phyloP scores from a whole-genome alignment of 1,140 invertebrate genomes.

The Ephestia elutella region DNA sequence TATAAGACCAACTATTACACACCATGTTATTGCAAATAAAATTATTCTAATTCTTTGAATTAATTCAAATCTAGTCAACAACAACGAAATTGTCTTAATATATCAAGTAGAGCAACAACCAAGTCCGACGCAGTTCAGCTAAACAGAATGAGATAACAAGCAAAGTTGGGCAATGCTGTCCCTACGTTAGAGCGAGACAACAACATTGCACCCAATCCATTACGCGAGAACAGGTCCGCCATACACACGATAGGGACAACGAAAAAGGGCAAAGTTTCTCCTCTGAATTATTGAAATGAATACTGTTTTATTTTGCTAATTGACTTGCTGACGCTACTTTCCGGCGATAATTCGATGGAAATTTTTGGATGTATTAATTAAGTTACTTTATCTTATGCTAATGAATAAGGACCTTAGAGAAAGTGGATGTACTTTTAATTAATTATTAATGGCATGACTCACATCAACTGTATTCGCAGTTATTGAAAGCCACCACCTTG shows the following conservation, averaged over 20 bases:
- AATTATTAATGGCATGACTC: too few relatives aligned
- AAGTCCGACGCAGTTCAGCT: conserved; percentile 28
- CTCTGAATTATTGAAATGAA: conserved; percentile 59
- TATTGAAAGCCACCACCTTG: too few relatives aligned
- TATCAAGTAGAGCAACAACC: conserved; percentile 19
- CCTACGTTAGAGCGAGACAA: conserved; percentile 38
- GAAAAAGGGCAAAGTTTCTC: conserved; percentile 45
- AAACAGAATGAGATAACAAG: conserved; percentile 53
- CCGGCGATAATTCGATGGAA: conserved; percentile 29
- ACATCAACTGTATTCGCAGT: too few relatives aligned
- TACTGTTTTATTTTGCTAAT: conserved; percentile 63
- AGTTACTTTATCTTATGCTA: conserved; percentile 14
- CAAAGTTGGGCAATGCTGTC: conserved; percentile 48
- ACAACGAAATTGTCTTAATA: too few relatives aligned
- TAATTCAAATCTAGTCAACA: too few relatives aligned
- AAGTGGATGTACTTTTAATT: too few relatives aligned
- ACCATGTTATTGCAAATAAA: too few relatives aligned
- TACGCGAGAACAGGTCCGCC: conserved; percentile 20
- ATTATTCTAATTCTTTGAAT: too few relatives aligned
- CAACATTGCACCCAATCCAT: conserved; percentile 13
- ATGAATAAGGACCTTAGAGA: conserved; percentile 1
- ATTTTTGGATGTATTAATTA: conserved; percentile 30
- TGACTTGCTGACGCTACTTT: conserved; percentile 31
- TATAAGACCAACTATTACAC: too few relatives aligned
- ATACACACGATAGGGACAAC: conserved; percentile 20